Conservation (phyloP, 2,797 vertebrate species). For the Amphiprion clarkii region DNA sequence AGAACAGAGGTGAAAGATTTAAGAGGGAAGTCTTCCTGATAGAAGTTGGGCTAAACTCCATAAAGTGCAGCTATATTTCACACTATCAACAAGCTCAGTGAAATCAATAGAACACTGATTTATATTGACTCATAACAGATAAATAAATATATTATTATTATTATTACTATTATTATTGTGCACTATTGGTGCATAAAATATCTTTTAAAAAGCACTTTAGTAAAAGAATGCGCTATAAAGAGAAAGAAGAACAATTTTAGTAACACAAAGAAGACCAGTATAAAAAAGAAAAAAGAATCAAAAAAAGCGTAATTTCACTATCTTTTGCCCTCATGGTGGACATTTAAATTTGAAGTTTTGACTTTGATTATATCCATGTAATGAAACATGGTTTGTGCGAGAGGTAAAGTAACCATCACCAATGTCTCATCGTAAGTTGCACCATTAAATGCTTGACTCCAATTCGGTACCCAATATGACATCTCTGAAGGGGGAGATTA, state of each 20-base stretch:
- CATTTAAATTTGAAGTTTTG: conserved; percentile 31
- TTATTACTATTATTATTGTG: neutral
- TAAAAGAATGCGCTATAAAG: neutral
- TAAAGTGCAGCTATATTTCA: conserved; percentile 46
- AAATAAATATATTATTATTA: neutral
- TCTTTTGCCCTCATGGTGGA: neutral
- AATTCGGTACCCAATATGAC: conserved; percentile 73
- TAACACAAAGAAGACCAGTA: neutral
- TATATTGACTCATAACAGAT: conserved; percentile 39
- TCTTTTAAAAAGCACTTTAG: neutral
- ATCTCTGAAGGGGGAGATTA: conserved; percentile 74
- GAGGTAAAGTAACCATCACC: conserved; percentile 32
- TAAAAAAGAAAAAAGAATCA: neutral
- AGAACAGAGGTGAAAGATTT: conserved; percentile 17
- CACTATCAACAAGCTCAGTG: conserved; percentile 43
- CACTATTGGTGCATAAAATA: neutral
- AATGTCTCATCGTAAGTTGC: conserved; percentile 37
- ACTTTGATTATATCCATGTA: conserved; percentile 25
- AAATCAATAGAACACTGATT: conserved; percentile 65
- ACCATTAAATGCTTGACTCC: conserved; percentile 57
- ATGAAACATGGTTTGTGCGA: conserved; percentile 33
- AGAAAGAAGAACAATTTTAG: neutral
- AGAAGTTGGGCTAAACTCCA: conserved; percentile 36
- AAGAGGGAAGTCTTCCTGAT: conserved; percentile 37
- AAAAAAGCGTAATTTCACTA: conserved; percentile 5